Base-by-base conservation (phyloP, 2,797 vertebrate genomes). In the Gadopsis marmoratus region DNA sequence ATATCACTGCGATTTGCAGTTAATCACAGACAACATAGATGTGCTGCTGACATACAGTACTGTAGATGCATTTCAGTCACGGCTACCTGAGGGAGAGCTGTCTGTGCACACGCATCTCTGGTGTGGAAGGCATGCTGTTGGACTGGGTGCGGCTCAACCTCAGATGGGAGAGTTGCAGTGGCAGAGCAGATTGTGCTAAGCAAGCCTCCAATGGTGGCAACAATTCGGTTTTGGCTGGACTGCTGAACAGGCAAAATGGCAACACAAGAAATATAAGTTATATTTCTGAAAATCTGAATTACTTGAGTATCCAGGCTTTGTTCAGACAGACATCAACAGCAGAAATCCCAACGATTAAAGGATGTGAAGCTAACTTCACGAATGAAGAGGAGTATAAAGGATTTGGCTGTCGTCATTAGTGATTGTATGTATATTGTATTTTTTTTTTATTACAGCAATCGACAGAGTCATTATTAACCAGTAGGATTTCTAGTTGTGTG, bases 71-170 rank as follows among this genome's bases (percentile, higher is more conserved):
- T 53, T 16, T 60, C 54, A 66, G 60, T 61, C 31, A 64, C 3
- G 19, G 53, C 23, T 90, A 98, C 97, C 96, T 96, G 83, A 97
- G 94, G 0, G 96, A 96, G 12, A 94, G 94, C 16, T 95, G 94
- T 43, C 96, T 91, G 74, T 96, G 95, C 10, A 96, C 92, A 39
- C 93, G 94, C 88, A 96, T 92, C 86, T 97, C 96, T 0, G 97
- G 96, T 5, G 96, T 97, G 54, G 96, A 93, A 1, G 97, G 96
- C 3, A 93, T 94, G 41, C 96, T 97, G 86, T 64, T 94, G 1
- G 95, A 95, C 80, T 94, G 94, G 54, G 89, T 81, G 74, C 88
- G 83, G 79, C 92, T 92, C 69, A 95, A 85, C 1, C 81, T 92
- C 41, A 93, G 76, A 84, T 83, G 79, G 81, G 94, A 86, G 41